Evolutionary conservation across 2,888 invertebrate species (phyloP), one percentile per base, ranked within the genome.

Genomic region (Oligia latruncula): DNA sequence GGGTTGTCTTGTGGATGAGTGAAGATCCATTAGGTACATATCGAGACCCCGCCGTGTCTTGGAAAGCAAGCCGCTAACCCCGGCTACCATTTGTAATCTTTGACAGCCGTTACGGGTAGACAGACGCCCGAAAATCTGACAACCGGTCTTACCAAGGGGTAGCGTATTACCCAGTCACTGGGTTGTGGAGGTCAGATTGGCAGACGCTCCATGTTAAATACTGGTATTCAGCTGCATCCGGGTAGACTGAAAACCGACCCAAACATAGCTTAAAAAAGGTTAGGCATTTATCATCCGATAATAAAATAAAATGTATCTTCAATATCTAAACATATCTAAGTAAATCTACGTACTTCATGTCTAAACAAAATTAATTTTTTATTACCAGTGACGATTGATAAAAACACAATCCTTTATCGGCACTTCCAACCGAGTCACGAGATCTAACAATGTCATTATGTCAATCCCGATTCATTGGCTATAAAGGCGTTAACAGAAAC

Each of bases 391-490:
- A 49, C 6, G 20, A 49, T 29, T 46, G 20, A 6, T 11, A 68
- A 43, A n/a, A 13, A 68, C n/a, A 20, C 43, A n/a, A 46, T 17
- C n/a, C 2, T n/a, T 29, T 5, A 20, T 40, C 9, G 9, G 23
- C 9, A 15, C 2, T 3, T 13, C 40, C 66, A 15, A n/a, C 67
- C n/a, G 9, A 65, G 46, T 55, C 52, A 46, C 43, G 52, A 55
- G 65, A 74, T 35, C 23, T 35, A 17, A 46, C 65, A 65, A 74
- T 52, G 64, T 77, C 29, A 73, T 8, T 43, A 43, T 43, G 43
- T 43, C 43, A 43, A 73, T 64, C 55, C 17, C 1, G 15, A 77
- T 74, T 77, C 29, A 65, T 74, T 74, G 35, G 74, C 6, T 74
- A 43, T 46, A 29, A 23, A 35, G 11, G 23, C 65, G 49, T 55